A percentile compares a stretch with the other conserved stretches of the same genome.
These are phyloP conservation scores for Musca domestica DNA, from an alignment of 1,140 invertebrate species.

Conservation along the genomic window DNA sequence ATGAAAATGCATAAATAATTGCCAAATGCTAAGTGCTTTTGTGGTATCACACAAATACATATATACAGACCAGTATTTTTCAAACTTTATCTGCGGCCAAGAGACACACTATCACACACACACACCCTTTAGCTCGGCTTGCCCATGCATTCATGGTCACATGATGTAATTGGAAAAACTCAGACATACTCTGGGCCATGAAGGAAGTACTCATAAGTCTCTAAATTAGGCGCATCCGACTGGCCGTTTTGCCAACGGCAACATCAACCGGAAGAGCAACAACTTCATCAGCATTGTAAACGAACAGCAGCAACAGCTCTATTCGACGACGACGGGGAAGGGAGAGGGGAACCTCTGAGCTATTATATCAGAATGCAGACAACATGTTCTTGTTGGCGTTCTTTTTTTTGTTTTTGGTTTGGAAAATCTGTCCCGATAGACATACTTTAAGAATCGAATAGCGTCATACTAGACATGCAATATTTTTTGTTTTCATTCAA, in stretches of 20 bases:
- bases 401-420: too few relatives aligned
- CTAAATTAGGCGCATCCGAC: constrained; percentile 20
- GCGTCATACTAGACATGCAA: too few relatives aligned
- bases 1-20: constrained; percentile 17
- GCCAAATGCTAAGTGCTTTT: constrained; percentile 22
- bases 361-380: constrained; percentile 6
- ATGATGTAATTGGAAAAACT: too few relatives aligned
- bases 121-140: not conserved
- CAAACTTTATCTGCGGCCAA: not conserved
- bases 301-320: constrained; percentile 2
- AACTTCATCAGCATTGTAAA: not conserved
- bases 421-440: too few relatives aligned
- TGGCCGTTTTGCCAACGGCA: not conserved
- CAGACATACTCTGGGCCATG: too few relatives aligned
- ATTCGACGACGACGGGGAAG: too few relatives aligned
- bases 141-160: too few relatives aligned
- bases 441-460: too few relatives aligned
- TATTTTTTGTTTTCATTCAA: too few relatives aligned
- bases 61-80: too few relatives aligned
- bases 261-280: not conserved
- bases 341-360: too few relatives aligned
- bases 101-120: not conserved
- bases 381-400: not conserved
- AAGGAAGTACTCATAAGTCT: constrained; percentile 20
- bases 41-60: constrained; percentile 3